These are phyloP conservation scores for Arothron firmamentum DNA, from an alignment of 2,113 vertebrate species.

Conservation along the genomic window DNA sequence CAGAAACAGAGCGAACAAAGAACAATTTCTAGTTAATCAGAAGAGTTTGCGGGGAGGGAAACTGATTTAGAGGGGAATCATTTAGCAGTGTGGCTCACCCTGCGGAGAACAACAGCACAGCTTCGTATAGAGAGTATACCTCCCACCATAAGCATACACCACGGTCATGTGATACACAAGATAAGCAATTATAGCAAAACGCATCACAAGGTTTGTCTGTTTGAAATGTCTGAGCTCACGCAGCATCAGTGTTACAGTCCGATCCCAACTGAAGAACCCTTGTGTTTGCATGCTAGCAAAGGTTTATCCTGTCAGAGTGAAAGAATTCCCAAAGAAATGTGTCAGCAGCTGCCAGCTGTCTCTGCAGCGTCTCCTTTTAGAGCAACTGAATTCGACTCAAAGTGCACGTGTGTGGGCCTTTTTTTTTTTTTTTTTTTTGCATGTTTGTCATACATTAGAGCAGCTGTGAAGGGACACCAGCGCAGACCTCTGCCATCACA, in stretches of 20 bases:
- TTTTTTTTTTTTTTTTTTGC: slow-evolving; percentile 27
- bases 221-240: background rate
- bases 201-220: background rate
- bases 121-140: too few relatives aligned
- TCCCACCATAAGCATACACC: too few relatives aligned
- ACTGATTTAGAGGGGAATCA: background rate
- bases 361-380: slow-evolving; percentile 26
- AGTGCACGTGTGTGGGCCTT: slow-evolving; percentile 2
- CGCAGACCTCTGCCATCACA: slow-evolving; percentile 17
- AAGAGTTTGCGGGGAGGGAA: background rate
- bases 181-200: too few relatives aligned
- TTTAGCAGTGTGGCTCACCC: background rate
- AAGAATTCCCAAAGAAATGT: slow-evolving; percentile 5
- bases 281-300: background rate
- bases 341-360: slow-evolving; percentile 23
- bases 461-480: slow-evolving; percentile 45
- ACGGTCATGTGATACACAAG: too few relatives aligned
- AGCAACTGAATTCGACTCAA: slow-evolving; percentile 21
- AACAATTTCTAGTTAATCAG: background rate
- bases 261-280: too few relatives aligned
- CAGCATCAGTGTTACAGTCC: background rate
- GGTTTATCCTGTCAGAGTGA: background rate
- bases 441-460: slow-evolving; percentile 24
- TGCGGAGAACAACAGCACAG: too few relatives aligned
- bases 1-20: slow-evolving; percentile 7